Conservation (phyloP, 2,888 invertebrate species). For the Ryuthela nishihirai region DNA sequence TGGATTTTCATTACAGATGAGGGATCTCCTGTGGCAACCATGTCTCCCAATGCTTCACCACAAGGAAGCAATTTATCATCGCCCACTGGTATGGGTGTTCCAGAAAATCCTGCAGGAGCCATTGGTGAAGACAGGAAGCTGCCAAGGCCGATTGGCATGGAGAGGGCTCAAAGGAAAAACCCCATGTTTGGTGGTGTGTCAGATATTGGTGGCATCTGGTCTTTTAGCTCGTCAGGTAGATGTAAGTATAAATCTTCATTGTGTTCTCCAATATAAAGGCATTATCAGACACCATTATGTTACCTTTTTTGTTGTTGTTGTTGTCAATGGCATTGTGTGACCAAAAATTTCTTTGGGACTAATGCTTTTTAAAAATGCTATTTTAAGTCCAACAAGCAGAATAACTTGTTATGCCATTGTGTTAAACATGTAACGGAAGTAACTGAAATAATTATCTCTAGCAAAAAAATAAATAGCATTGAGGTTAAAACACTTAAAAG, state of each 20-base stretch:
- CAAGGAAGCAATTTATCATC: constrained; percentile 42
- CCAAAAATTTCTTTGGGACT: too few relatives aligned
- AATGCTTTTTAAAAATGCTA: too few relatives aligned
- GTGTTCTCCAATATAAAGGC: too few relatives aligned
- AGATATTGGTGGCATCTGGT: constrained; percentile 36
- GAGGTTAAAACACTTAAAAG: too few relatives aligned
- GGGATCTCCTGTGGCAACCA: constrained; percentile 38
- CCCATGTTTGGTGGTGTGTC: constrained; percentile 37
- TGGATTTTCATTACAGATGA: constrained; percentile 32
- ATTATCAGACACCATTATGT: too few relatives aligned
- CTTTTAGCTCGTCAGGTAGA: constrained; percentile 32
- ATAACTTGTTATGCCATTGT: too few relatives aligned
- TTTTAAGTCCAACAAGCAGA: too few relatives aligned
- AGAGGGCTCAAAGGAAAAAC: constrained; percentile 47
- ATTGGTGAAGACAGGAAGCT: constrained; percentile 46
- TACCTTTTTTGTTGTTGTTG: too few relatives aligned
- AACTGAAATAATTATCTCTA: too few relatives aligned
- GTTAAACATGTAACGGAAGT: too few relatives aligned
- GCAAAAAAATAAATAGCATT: too few relatives aligned
- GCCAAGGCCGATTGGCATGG: constrained; percentile 52
- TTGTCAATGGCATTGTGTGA: too few relatives aligned
- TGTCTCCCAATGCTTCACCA: constrained; percentile 42
- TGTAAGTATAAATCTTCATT: constrained; percentile 33
- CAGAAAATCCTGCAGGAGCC: constrained; percentile 25
- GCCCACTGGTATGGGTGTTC: constrained; percentile 29